Evolutionary conservation across 2,797 vertebrate species (phyloP).

Genomic region (Ispidina lecontei): DNA sequence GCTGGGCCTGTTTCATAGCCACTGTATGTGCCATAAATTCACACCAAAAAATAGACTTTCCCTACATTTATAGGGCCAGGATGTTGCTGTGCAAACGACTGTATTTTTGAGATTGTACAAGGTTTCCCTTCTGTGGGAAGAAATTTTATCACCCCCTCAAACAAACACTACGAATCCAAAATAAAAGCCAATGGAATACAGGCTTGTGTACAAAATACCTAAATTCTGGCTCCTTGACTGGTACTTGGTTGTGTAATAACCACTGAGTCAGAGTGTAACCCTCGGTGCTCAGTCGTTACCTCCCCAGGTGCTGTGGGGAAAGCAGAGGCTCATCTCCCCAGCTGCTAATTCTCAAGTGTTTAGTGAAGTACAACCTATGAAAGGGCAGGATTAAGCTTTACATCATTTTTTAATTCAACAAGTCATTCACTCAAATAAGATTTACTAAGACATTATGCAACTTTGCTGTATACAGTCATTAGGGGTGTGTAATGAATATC

Average conservation of each 20-base stretch:
- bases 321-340: background rate
- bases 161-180: background rate
- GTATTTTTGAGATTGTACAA: background rate
- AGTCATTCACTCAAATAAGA: conserved; percentile 30
- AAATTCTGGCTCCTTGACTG: background rate
- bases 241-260: background rate
- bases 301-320: background rate
- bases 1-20: background rate
- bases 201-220: background rate
- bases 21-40: background rate
- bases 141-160: background rate
- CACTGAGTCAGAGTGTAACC: background rate
- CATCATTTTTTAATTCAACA: conserved; percentile 39
- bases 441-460: conserved; percentile 41
- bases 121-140: background rate
- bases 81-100: background rate
- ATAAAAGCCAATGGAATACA: background rate
- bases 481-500: conserved; percentile 26
- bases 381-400: conserved; percentile 33
- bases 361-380: background rate
- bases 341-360: background rate
- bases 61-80: background rate
- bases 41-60: background rate
- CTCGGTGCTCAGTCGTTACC: background rate
- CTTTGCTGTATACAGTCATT: background rate